These are phyloP conservation scores for Aradus depressus DNA, from an alignment of 2,888 invertebrate species.

Conservation along the genomic window DNA sequence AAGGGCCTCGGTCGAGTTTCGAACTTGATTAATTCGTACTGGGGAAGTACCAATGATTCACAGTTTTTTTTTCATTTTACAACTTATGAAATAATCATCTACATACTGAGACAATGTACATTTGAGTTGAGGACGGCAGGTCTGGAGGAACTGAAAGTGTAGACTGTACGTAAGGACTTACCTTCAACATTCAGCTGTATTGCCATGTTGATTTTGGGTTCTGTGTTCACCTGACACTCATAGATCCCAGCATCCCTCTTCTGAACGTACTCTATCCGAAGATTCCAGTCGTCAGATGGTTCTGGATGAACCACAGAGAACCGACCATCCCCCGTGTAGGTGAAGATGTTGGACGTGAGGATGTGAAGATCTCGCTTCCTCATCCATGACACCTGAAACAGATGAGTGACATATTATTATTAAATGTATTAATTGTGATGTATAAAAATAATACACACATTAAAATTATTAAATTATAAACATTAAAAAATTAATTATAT, in stretches of 20 bases:
- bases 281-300: constrained; percentile 75
- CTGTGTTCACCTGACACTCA: constrained; percentile 83
- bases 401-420: too few species aligned
- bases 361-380: constrained; percentile 72
- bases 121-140: too few species aligned
- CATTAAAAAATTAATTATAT: neutral
- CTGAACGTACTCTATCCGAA: constrained; percentile 73
- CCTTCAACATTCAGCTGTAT: constrained; percentile 70
- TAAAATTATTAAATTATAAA: neutral
- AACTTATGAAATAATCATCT: too few species aligned
- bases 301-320: constrained; percentile 77
- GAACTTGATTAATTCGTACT: too few species aligned
- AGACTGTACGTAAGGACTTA: constrained; percentile 41
- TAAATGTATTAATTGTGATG: too few species aligned
- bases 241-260: constrained; percentile 73
- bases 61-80: too few species aligned
- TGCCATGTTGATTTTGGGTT: constrained; percentile 79
- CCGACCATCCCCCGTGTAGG: constrained; percentile 76
- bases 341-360: constrained; percentile 70
- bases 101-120: too few species aligned
- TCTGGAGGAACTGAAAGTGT: too few species aligned
- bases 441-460: too few species aligned
- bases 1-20: too few species aligned
- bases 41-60: too few species aligned
- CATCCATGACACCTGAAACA: constrained; percentile 68